Evolutionary conservation across 2,888 invertebrate genomes (phyloP), one percentile per base, ranked within the genome.

Genomic region (Hipparchia sbordonii): DNA sequence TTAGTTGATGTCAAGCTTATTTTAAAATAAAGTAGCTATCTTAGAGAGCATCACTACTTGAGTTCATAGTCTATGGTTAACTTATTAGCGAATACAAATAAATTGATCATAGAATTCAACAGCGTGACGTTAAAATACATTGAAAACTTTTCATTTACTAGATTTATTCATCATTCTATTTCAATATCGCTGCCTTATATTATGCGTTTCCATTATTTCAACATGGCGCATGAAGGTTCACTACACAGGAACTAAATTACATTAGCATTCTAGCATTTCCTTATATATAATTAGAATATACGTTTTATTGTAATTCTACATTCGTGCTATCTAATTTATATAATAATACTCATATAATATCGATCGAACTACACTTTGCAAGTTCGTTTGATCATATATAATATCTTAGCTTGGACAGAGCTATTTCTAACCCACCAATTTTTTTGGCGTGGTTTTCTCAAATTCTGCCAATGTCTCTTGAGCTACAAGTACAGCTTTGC

Each of bases 201-300:
- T 6, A 46, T 46, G 12, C 56, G 57, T 23, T 57, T 57, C 23
- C 23, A 57, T 57, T 57, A 57, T 57, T 56, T 13, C 13, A 6
- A 56, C 56, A 56, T 56, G 13, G 56, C 56, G 56, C 56, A 23
- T 56, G 13, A 13, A 56, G 56, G 13, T 13, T 23, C 13, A 13
- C 56, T 56, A 56, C 13, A 56, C 13, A 56, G 56, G 13, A 56
- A 56, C 56, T 56, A 56, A 7, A 56, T 56, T 13, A 56, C 2
- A 56, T 56, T 56, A 56, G 56, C 56, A 54, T 54, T 54, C 54
- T 54, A 54, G 54, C 12, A 56, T 56, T 56, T 56, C 56, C 56
- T 56, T 56, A 56, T 56, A 56, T 56, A 8, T 56, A 56, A 23
- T 56, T 56, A 56, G 56, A 13, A 56, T 13, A 13, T 2, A 13